Evolutionary conservation across 2,797 vertebrate genomes (phyloP).

Genomic region (Sebastes cheni): DNA sequence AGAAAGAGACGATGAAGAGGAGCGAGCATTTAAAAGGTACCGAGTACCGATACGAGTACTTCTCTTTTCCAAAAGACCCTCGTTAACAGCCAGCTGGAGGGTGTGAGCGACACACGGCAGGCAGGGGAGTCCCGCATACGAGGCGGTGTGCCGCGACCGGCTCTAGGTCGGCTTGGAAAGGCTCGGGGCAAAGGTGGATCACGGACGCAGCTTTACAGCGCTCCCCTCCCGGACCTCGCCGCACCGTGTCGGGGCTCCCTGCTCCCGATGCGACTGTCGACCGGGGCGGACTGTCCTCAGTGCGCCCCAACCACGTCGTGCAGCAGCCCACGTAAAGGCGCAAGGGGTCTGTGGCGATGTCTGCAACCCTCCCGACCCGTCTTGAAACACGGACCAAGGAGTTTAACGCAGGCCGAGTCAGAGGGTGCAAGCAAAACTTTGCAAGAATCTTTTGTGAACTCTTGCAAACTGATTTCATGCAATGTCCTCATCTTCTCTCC

Average conservation of each 20-base stretch:
- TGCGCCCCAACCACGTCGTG: rapidly evolving
- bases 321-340: rapidly evolving
- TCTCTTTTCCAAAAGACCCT: no score
- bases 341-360: no score
- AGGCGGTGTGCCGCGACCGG: rapidly evolving
- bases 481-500: not conserved
- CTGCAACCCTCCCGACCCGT: no score
- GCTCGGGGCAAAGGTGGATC: rapidly evolving
- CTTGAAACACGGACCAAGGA: no score
- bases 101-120: no score
- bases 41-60: no score
- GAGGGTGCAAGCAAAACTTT: not conserved
- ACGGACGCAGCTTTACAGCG: rapidly evolving
- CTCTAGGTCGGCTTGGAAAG: no score
- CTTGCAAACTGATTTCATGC: not conserved
- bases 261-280: rapidly evolving
- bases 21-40: not conserved
- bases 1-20: not conserved
- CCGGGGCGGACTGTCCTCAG: no score
- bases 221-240: no score
- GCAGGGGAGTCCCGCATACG: no score
- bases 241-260: rapidly evolving
- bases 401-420: no score
- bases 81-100: no score
- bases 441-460: not conserved